Evolutionary conservation across 92 coral and sea anemone genomes (phyloP), one percentile per base, ranked within the genome.

Genomic region (Umimayanthus kanabou): DNA sequence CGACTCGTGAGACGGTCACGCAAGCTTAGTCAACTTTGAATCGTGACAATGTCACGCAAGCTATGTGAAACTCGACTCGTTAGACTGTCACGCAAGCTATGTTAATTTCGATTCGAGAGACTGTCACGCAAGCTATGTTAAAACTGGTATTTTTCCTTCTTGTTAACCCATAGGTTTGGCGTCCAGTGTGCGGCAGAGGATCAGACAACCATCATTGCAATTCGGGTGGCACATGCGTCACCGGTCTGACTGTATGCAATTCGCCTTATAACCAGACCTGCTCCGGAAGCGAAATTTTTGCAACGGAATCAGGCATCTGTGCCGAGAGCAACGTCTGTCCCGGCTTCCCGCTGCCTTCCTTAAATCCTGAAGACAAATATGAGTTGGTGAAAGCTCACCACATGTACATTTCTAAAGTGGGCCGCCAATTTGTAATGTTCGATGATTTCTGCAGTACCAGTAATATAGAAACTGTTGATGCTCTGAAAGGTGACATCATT

Each of bases 101-200:
- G 37, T 33, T 0, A 33, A 33, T 0, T 2, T 33, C 37, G 37
- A 33, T 33, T 33, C 37, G 37, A 0, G 37, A 33, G 37, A 33
- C 37, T 33, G 37, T 33, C 37, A 33, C 37, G 11, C 11, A 47
- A 47, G 50, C 11, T 45, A 9, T 74, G 37, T 76, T 74, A 22
- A 30, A 42, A 33, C 42, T 78, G 18, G n/a, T 39, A 10, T 58
- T 26, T n/a, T 11, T 6, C 49, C 11, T 43, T 70, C 8, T 20
- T 70, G 45, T 49, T 6, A 65, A 71, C 55, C 45, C 13, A 22
- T 85, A 96, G 99, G 84, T 90, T 49, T 90, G 87, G 79, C 96
- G 98, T 39, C 98, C 95, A 5, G 90, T 95, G 2, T 96, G 98
- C 82, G 98, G 96, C n/a, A 81, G 87, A 58, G 98, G 93, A 11